A percentile compares a stretch with the other conserved stretches of the same genome.
Evolutionary conservation across 2,888 invertebrate species (phyloP).

Genomic region (Pomacea canaliculata): DNA sequence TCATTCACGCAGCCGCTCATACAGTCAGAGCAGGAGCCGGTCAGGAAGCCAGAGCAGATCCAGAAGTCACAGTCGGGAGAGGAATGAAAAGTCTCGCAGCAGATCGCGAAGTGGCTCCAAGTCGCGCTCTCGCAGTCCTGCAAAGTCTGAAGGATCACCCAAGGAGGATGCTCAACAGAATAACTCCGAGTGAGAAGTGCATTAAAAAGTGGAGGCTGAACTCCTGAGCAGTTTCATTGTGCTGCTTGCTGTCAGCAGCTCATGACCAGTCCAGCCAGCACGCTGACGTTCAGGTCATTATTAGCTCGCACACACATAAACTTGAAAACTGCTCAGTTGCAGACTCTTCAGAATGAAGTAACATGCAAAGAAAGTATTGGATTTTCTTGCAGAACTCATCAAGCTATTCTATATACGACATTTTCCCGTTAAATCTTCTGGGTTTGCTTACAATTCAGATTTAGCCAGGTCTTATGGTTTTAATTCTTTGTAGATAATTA

Average conservation of each 20-base stretch:
- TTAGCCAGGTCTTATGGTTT: slow-evolving; percentile 1
- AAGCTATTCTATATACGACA: neutral
- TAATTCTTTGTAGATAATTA: neutral
- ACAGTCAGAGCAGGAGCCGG: slow-evolving; percentile 35
- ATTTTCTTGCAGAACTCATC: neutral
- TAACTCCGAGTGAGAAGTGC: slow-evolving; percentile 1
- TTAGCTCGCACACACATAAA: slow-evolving; percentile 5
- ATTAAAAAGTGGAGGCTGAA: neutral
- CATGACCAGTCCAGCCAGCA: slow-evolving; percentile 14
- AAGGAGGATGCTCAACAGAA: slow-evolving; percentile 19
- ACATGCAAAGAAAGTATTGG: too few species aligned
- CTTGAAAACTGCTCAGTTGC: too few species aligned
- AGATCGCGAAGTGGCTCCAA: slow-evolving; percentile 42
- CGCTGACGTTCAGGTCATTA: slow-evolving; percentile 20
- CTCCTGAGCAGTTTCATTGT: slow-evolving; percentile 7
- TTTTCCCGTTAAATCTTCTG: neutral
- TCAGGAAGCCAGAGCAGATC: slow-evolving; percentile 42
- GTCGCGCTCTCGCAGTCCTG: slow-evolving; percentile 37
- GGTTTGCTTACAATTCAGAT: slow-evolving; percentile 4
- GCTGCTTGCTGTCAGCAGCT: slow-evolving; percentile 5
- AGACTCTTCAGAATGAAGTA: too few species aligned
- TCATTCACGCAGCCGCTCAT: slow-evolving; percentile 36
- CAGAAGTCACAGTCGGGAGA: slow-evolving; percentile 46
- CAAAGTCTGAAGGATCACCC: slow-evolving; percentile 17
- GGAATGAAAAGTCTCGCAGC: slow-evolving; percentile 29